Percentiles rank a stretch among this genome's conserved stretches.
These are phyloP conservation scores for Pao palembangensis DNA, from an alignment of 2,113 vertebrate species.

Conservation along the genomic window DNA sequence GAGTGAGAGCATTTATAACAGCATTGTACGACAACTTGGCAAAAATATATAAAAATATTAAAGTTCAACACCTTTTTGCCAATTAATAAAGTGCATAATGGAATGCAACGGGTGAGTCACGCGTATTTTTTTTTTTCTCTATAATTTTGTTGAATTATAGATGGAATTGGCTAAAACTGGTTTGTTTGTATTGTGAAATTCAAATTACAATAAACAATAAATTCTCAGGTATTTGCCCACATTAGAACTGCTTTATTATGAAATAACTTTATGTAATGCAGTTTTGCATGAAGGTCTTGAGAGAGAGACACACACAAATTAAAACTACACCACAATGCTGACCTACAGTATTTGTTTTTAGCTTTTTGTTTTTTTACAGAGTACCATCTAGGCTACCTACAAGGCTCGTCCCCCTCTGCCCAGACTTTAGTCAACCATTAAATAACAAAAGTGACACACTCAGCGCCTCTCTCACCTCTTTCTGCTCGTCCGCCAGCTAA, in stretches of 20 bases:
- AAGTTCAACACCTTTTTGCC: too few species aligned
- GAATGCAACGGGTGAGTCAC: too few species aligned
- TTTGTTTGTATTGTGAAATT: slow-evolving; percentile 5
- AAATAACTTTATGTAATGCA: slow-evolving; percentile 23
- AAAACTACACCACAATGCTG: slow-evolving; percentile 34
- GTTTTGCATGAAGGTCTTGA: slow-evolving; percentile 29
- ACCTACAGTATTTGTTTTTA: slow-evolving; percentile 58
- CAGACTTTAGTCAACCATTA: slow-evolving; percentile 68
- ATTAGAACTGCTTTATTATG: slow-evolving; percentile 9
- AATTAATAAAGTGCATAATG: too few species aligned
- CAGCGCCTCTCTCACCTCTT: slow-evolving; percentile 55
- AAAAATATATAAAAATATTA: too few species aligned
- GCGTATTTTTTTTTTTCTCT: too few species aligned
- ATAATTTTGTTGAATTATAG: too few species aligned
- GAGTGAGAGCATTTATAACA: too few species aligned
- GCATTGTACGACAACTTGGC: too few species aligned
- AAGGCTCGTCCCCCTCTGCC: slow-evolving; percentile 26
- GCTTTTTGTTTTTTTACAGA: too few species aligned
- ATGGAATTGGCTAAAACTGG: not conserved
- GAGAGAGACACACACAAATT: slow-evolving; percentile 15
- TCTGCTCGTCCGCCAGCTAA: slow-evolving; percentile 64
- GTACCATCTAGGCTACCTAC: too few species aligned
- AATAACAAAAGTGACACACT: slow-evolving; percentile 65
- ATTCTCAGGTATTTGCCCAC: slow-evolving; percentile 2
- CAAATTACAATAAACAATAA: slow-evolving; percentile 1